phyloP scores from a whole-genome alignment of 64 coral and sea anemone genomes.

The Astreopora myriophthalma region DNA sequence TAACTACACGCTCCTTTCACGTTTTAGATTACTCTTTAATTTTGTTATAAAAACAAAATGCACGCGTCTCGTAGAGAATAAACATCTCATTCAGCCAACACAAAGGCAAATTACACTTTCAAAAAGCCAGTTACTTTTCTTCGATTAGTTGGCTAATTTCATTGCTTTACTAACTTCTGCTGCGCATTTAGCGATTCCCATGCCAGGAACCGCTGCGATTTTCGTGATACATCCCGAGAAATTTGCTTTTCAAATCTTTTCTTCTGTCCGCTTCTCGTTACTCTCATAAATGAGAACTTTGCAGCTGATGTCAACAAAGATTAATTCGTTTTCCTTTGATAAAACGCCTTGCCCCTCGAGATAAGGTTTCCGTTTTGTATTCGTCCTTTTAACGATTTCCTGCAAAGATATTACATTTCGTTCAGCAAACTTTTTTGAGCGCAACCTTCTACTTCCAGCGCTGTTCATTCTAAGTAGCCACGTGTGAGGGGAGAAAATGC shows the following conservation, averaged over 20 bases:
- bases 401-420: conserved; percentile 18
- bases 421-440: background rate
- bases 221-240: background rate
- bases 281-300: conserved; percentile 31
- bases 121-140: conserved; percentile 15
- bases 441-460: background rate
- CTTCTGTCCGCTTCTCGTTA: background rate
- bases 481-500: background rate
- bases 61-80: conserved; percentile 32
- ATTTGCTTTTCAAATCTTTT: background rate
- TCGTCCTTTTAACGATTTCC: conserved; percentile 14
- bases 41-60: conserved; percentile 68
- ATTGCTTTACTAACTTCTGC: background rate
- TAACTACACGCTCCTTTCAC: conserved; percentile 42
- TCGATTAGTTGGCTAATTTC: conserved; percentile 25
- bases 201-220: background rate
- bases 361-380: conserved; percentile 37
- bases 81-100: conserved; percentile 44
- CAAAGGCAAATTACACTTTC: conserved; percentile 56
- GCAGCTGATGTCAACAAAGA: conserved; percentile 57
- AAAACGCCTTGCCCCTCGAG: background rate
- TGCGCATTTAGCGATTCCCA: background rate
- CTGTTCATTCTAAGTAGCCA: conserved; percentile 13
- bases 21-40: conserved; percentile 57
- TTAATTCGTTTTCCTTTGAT: conserved; percentile 51